Base-by-base conservation (phyloP, 2,888 invertebrate species). In the Syrista parreyssii region DNA sequence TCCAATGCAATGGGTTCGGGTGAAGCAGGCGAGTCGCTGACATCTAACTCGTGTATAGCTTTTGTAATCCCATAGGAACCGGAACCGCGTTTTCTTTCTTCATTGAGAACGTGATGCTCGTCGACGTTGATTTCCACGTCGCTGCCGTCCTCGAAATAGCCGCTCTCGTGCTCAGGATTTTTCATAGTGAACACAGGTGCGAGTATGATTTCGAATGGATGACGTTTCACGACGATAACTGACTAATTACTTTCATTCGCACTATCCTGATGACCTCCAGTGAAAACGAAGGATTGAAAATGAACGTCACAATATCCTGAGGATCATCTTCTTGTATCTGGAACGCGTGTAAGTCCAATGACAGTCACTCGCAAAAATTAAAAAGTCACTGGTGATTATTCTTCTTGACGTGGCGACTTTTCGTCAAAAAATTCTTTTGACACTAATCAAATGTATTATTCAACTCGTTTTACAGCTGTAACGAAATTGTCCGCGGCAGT, bases 61-160 rank as follows among this genome's bases (percentile, higher is more conserved):
- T 88, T 87, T 75, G 86, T 79, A n/a, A 88, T 79, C 4, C 84
- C 85, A 81, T 80, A 83, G 68, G 84, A 84, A 15, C 83, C 83
- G 35, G 84, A 83, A 31, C 83, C 84, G 81, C 84, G 85, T 40
- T 80, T 77, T 76, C 81, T 79, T 33, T 82, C 83, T 55, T 83
- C 82, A 33, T 74, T 74, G 32, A 35, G 23, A 72, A 79, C 69
- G 9, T 76, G 68, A 78, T 81, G 80, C 75, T 88, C 88, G 76
- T 88, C 88, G 72, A 78, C 82, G 80, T 78, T 76, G 35, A 82
- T 85, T 76, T 88, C 88, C n/a, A 87, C 82, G 78, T 88, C 88
- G 88, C 94, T 93, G 90, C 94, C 95, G 85, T 95, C 96, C 92
- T 96, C 96, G 93, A 96, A 96, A 91, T 96, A 96, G 82, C 96